These are phyloP conservation scores for Leptoclinus maculatus DNA, from an alignment of 2,797 vertebrate species.

Conservation along the genomic window DNA sequence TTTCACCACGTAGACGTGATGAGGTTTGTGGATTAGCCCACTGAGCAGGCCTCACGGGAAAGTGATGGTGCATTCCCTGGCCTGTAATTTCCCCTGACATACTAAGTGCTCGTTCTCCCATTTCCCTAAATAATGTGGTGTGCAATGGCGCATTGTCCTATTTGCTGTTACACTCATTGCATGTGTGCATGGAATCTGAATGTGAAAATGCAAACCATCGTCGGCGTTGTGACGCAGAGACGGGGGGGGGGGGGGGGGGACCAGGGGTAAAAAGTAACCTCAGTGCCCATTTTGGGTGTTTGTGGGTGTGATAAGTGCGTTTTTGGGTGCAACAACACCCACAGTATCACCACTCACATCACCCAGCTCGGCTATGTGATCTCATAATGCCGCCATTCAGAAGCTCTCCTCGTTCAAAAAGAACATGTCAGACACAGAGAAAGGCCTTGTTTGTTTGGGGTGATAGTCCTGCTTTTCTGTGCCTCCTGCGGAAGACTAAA, in stretches of 20 bases:
- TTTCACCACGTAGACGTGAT: conserved; percentile 43
- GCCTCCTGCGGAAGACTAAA: conserved; percentile 31
- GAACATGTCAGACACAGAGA: conserved; percentile 58
- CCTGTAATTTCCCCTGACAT: conserved; percentile 64
- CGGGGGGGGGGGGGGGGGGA: conserved; percentile 8
- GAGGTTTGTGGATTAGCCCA: conserved; percentile 57
- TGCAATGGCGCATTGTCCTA: conserved; percentile 50
- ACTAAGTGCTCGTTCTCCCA: conserved; percentile 64
- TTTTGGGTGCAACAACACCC: conserved; percentile 27
- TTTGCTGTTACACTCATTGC: conserved; percentile 40
- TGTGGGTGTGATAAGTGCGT: conserved; percentile 41
- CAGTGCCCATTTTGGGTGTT: conserved; percentile 27
- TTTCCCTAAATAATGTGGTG: conserved; percentile 64
- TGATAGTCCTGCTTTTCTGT: conserved; percentile 31
- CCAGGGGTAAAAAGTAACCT: conserved; percentile 10
- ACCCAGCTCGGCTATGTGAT: conserved; percentile 63
- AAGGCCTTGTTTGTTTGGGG: conserved; percentile 61
- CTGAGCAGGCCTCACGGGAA: conserved; percentile 39
- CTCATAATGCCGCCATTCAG: conserved; percentile 76
- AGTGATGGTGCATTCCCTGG: conserved; percentile 58
- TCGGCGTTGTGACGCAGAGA: conserved; percentile 24
- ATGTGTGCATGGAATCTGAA: conserved; percentile 15
- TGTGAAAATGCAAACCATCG: conserved; percentile 20
- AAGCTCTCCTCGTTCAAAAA: conserved; percentile 52
- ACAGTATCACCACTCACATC: conserved; percentile 44